Conservation (phyloP, 2,888 invertebrate species). For the Ichneumon xanthorius region DNA sequence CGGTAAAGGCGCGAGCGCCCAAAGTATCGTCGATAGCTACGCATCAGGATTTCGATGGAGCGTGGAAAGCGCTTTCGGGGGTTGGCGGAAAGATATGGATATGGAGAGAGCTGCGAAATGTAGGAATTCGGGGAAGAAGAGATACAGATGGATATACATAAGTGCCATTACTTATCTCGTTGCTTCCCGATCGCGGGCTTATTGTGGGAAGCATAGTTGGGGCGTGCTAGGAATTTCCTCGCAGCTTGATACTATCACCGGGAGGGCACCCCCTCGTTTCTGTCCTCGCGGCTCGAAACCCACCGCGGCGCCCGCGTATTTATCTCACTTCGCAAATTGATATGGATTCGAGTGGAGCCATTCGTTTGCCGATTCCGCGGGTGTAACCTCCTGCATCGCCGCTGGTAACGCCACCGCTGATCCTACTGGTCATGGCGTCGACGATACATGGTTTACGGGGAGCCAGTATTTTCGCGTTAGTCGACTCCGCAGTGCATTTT, state of each 20-base stretch:
- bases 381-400: neutral
- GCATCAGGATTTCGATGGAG: no score
- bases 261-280: slow-evolving; percentile 49
- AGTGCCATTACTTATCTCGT: slow-evolving; percentile 57
- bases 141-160: slow-evolving; percentile 42
- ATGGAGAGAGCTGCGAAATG: slow-evolving; percentile 3
- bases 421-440: slow-evolving; percentile 34
- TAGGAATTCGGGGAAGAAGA: slow-evolving; percentile 20
- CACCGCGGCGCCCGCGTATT: slow-evolving; percentile 44
- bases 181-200: slow-evolving; percentile 58
- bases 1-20: no score
- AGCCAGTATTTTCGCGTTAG: slow-evolving; percentile 42
- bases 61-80: no score
- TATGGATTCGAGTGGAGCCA: slow-evolving; percentile 59
- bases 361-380: slow-evolving; percentile 48
- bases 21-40: no score
- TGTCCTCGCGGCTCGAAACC: slow-evolving; percentile 46
- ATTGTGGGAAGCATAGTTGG: slow-evolving; percentile 60
- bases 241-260: slow-evolving; percentile 36
- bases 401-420: neutral
- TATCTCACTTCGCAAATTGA: slow-evolving; percentile 65
- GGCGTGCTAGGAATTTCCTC: slow-evolving; percentile 62
- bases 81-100: no score
- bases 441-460: slow-evolving; percentile 19
- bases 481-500: slow-evolving; percentile 22